A percentile compares a stretch with the other conserved stretches of the same genome.
phyloP scores from a whole-genome alignment of 2,797 vertebrate species.

The Hydrocynus forskahlii region DNA sequence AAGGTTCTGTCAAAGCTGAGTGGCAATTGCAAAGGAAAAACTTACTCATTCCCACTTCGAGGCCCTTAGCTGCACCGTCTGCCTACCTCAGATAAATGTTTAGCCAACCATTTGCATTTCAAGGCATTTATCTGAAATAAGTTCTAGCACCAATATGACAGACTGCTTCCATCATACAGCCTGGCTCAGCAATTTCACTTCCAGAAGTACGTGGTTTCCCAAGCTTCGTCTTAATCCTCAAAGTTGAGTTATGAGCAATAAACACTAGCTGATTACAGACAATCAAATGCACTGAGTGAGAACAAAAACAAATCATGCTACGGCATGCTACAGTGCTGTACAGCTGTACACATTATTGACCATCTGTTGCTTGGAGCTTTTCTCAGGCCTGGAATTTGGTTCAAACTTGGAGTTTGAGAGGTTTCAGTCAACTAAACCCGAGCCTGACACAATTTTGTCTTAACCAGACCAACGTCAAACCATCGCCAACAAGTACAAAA shows the following conservation, averaged over 20 bases:
- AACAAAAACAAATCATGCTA: neutral
- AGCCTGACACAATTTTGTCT: too few relatives aligned
- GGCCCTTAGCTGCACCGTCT: neutral
- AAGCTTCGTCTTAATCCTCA: neutral
- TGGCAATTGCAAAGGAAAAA: neutral
- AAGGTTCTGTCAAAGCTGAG: neutral
- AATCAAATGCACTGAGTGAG: neutral
- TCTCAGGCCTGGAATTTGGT: neutral
- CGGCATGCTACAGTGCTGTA: neutral
- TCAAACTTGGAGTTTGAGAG: too few relatives aligned
- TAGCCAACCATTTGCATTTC: neutral
- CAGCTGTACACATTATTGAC: neutral
- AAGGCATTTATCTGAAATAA: conserved; percentile 1
- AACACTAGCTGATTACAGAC: neutral
- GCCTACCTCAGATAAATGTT: conserved; percentile 3
- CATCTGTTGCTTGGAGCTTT: too few relatives aligned
- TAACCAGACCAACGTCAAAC: too few relatives aligned
- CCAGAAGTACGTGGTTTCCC: too few relatives aligned
- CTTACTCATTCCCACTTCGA: neutral
- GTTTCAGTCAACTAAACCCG: too few relatives aligned
- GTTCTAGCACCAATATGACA: neutral
- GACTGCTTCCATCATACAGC: neutral
- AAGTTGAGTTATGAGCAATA: neutral
- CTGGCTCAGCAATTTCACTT: neutral
- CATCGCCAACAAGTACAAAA: too few relatives aligned